Percentiles rank a stretch among this genome's conserved stretches.
Evolutionary conservation across 2,113 vertebrate species (phyloP).

Genomic region (Varanus salvator): DNA sequence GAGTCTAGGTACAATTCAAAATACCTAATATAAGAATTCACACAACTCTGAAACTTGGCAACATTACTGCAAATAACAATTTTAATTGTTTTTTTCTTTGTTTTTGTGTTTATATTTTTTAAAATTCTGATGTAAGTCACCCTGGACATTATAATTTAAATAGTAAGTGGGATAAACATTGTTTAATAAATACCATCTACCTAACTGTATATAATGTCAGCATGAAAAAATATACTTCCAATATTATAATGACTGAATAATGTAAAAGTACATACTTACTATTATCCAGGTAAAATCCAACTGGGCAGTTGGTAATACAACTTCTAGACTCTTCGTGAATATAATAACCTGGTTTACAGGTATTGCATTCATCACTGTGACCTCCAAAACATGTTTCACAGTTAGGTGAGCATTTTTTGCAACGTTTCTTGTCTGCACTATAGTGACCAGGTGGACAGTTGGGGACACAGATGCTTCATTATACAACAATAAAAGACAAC

Average conservation of each 20-base stretch:
- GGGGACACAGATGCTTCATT: conserved; percentile 90
- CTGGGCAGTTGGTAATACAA: conserved; percentile 87
- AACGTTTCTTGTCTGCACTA: conserved; percentile 93
- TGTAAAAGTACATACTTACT: conserved; percentile 78
- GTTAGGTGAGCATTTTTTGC: conserved; percentile 92
- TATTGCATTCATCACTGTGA: conserved; percentile 91
- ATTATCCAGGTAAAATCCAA: conserved; percentile 89
- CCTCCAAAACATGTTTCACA: conserved; percentile 94
- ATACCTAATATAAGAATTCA: background rate
- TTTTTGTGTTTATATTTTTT: background rate
- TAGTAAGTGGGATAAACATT: conserved; percentile 30
- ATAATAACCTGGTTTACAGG: conserved; percentile 91
- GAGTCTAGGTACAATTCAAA: background rate
- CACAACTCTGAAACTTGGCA: background rate
- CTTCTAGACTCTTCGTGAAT: conserved; percentile 89
- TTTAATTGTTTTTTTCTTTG: background rate
- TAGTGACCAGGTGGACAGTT: conserved; percentile 95
- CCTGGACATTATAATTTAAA: background rate
- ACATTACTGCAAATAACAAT: background rate
- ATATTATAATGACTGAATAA: background rate
- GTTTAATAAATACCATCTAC: background rate
- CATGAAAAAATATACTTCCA: background rate
- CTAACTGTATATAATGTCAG: background rate
- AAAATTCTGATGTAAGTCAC: background rate
- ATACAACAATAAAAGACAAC: conserved; percentile 56